These are phyloP conservation scores for Byasa hedistus DNA, from an alignment of 2,888 invertebrate species.

Conservation along the genomic window DNA sequence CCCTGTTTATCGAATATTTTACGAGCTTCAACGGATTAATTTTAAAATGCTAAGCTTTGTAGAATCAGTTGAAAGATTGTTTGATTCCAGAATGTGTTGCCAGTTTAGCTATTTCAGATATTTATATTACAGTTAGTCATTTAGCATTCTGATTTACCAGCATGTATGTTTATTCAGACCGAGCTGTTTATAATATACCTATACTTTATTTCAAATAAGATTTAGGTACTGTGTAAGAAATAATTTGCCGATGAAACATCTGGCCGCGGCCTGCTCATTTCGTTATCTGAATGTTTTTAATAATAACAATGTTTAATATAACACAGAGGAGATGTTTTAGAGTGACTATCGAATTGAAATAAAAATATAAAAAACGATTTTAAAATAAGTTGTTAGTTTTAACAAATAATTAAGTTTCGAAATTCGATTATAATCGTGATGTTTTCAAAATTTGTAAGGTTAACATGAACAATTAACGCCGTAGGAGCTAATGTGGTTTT, in stretches of 20 bases:
- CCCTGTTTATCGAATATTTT: slow-evolving; percentile 79
- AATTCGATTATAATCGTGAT: slow-evolving; percentile 6
- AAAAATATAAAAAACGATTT: background rate
- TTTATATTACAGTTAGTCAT: slow-evolving; percentile 77
- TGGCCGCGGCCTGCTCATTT: slow-evolving; percentile 54
- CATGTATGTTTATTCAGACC: slow-evolving; percentile 72
- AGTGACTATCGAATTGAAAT: background rate
- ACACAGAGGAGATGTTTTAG: slow-evolving; percentile 3
- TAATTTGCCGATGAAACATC: slow-evolving; percentile 67
- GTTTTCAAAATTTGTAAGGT: slow-evolving; percentile 36
- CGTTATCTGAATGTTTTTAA: slow-evolving; percentile 39
- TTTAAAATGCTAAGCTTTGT: slow-evolving; percentile 75
- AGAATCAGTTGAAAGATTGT: slow-evolving; percentile 73
- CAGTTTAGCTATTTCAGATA: slow-evolving; percentile 73
- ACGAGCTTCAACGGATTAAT: slow-evolving; percentile 74
- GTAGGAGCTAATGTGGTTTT: slow-evolving; percentile 71
- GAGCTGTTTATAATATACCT: slow-evolving; percentile 73
- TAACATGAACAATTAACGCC: slow-evolving; percentile 39
- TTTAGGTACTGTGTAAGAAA: slow-evolving; percentile 61
- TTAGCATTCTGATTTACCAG: slow-evolving; percentile 78
- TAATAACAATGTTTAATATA: slow-evolving; percentile 27
- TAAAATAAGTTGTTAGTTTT: background rate
- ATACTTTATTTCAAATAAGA: slow-evolving; percentile 74
- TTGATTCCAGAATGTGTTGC: slow-evolving; percentile 62
- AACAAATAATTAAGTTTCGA: background rate